Conservation (phyloP, 2,797 vertebrate genomes). For the Pelochelys cantorii region DNA sequence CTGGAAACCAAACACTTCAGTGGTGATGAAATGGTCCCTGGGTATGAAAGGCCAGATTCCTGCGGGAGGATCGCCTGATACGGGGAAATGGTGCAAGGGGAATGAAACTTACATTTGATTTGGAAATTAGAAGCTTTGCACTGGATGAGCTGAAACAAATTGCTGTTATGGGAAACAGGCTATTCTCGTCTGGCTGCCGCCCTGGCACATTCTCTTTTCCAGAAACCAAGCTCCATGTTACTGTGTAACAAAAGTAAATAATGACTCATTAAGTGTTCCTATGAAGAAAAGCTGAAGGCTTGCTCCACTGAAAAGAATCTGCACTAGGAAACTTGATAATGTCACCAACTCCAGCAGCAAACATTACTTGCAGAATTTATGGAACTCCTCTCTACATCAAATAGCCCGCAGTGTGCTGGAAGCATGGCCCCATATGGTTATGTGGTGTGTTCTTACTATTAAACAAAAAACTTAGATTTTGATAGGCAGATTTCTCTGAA, state of each 20-base stretch:
- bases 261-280: slow-evolving; percentile 73
- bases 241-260: slow-evolving; percentile 70
- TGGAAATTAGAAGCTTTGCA: background rate
- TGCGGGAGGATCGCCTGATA: background rate
- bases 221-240: slow-evolving; percentile 58
- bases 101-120: background rate
- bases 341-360: slow-evolving; percentile 73
- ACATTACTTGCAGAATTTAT: slow-evolving; percentile 77
- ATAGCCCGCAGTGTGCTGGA: slow-evolving; percentile 26
- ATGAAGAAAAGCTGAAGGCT: slow-evolving; percentile 68
- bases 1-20: background rate
- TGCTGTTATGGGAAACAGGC: slow-evolving; percentile 34
- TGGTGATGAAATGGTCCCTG: background rate
- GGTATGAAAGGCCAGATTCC: background rate
- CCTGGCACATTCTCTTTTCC: slow-evolving; percentile 40
- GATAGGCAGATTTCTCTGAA: background rate
- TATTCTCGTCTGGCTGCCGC: slow-evolving; percentile 36
- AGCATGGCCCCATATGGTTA: background rate
- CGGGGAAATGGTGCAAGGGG: slow-evolving; percentile 29
- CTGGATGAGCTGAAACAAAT: slow-evolving; percentile 16
- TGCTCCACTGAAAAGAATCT: slow-evolving; percentile 72
- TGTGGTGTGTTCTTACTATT: background rate
- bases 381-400: background rate
- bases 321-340: slow-evolving; percentile 82
- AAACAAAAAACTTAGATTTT: background rate